Base-by-base conservation (phyloP, 2,888 invertebrate genomes). In the Clanis bilineata region DNA sequence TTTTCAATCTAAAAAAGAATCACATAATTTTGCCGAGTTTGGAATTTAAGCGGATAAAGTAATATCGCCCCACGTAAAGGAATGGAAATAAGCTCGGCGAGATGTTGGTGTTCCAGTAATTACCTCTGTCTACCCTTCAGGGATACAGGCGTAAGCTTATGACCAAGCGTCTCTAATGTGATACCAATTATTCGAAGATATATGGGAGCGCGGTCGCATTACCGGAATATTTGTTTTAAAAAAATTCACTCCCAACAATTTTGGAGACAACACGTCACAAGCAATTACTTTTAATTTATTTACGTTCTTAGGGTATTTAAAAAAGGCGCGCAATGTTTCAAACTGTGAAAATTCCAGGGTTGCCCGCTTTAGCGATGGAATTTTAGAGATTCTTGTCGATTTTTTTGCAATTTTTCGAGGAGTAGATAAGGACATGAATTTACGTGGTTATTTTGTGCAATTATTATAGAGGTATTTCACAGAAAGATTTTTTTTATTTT, bases 261-360 rank as follows among this genome's bases (percentile, higher is more conserved):
- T 25, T 23, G 57, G 32, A 51, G 66, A 70, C 66, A 67, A 68
- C 67, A 71, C 72, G 80, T 72, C 78, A 71, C 64, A 74, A 71
- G 77, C 82, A 86, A 87, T 87, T 86, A 85, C 78, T 70, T 68
- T 77, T 76, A 86, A 88, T 88, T 88, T 87, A 88, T 88, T 83
- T 82, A 76, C 79, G 76, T 77, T 71, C 71, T 70, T 71, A 65
- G 66, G 64, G 69, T 70, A 72, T 72, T 71, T 72, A 72, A 72
- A 70, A 51, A 51, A 51, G 32, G 51, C 18, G 15, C 28, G 32
- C 51, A 51, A 51, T 51, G 32, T 51, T 51, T 32, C 32, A 51
- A 28, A 32, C 28, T 18, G 51, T 69, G 64, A 62, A 69, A 18
- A 38, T 18, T 51, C n/a, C n/a, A 51, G 51, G 51, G 51, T 10